A percentile compares a stretch with the other conserved stretches of the same genome.
phyloP scores from a whole-genome alignment of 2,113 vertebrate genomes.

The Macrotis lagotis region DNA sequence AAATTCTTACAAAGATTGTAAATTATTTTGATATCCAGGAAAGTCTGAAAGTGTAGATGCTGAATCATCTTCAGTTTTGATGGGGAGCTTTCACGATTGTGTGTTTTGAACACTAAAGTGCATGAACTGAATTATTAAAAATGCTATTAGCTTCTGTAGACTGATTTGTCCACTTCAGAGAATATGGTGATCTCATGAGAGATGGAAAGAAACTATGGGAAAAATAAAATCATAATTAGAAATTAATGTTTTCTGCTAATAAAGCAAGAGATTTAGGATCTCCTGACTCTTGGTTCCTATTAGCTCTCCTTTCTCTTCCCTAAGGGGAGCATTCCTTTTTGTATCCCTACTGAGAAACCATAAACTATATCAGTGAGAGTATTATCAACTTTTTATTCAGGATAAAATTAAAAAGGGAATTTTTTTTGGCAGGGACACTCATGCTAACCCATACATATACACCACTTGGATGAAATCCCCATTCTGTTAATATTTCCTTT shows the following conservation, averaged over 20 bases:
- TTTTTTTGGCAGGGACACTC: not conserved
- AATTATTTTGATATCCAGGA: not conserved
- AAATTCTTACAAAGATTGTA: not conserved
- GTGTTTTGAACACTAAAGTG: rapidly evolving
- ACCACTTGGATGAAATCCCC: rapidly evolving
- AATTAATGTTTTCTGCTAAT: not conserved
- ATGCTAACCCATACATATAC: not conserved
- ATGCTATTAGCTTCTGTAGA: rapidly evolving
- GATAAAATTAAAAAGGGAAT: not conserved
- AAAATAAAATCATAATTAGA: rapidly evolving
- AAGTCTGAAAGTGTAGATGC: conserved; percentile 11
- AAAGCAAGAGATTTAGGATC: not conserved
- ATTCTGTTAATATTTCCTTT: not conserved
- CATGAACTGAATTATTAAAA: not conserved
- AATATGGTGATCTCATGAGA: not conserved
- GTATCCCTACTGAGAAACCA: rapidly evolving
- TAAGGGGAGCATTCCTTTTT: not conserved
- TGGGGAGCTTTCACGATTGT: rapidly evolving
- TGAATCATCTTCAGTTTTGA: not conserved
- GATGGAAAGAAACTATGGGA: rapidly evolving
- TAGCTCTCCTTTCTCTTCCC: rapidly evolving
- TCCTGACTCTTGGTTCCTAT: rapidly evolving
- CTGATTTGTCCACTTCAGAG: rapidly evolving
- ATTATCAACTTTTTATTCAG: not conserved
- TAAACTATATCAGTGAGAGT: rapidly evolving